Evolutionary conservation across 2,888 invertebrate genomes (phyloP).

Genomic region (Lasioglossum malachurum): DNA sequence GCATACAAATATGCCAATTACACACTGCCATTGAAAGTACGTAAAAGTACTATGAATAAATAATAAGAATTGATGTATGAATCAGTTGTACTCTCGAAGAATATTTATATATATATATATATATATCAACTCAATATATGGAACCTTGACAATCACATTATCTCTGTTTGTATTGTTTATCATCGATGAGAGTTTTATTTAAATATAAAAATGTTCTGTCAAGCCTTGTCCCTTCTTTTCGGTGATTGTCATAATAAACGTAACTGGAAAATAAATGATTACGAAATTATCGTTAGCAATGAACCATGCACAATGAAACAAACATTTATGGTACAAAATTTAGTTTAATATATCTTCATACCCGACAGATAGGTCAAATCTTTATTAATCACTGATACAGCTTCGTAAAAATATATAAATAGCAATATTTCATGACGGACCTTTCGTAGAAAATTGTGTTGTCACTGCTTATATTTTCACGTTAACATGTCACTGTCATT

Average conservation of each 20-base stretch:
- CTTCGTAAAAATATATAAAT: background rate
- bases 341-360: background rate
- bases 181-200: background rate
- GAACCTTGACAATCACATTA: conserved; percentile 20
- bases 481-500: background rate
- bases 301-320: background rate
- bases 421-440: background rate
- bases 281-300: background rate
- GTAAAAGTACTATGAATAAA: conserved; percentile 54
- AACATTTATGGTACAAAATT: background rate
- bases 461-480: background rate
- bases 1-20: background rate
- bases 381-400: background rate
- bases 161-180: background rate
- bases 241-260: background rate
- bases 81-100: background rate
- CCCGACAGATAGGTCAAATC: background rate
- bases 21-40: conserved; percentile 55
- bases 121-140: background rate
- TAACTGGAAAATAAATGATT: conserved; percentile 8
- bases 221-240: background rate
- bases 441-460: background rate
- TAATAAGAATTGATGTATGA: conserved; percentile 53
- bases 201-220: background rate
- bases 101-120: no score